Conservation (phyloP, 2,113 vertebrate species). For the Ia io region DNA sequence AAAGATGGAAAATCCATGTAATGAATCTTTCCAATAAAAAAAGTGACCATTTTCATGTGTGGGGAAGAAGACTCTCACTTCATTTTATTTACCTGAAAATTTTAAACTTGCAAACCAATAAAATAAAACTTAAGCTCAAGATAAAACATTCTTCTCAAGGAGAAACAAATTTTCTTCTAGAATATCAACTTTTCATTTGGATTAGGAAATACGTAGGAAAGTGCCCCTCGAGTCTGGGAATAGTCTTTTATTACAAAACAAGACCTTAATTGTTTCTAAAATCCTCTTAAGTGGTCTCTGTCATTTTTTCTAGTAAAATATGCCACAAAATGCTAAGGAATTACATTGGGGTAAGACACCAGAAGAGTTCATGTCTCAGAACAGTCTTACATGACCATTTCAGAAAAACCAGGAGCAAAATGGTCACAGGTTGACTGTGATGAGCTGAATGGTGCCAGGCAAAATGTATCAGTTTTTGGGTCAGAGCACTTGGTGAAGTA, state of each 20-base stretch:
- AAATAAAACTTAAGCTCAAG: constrained; percentile 42
- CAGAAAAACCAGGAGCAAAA: neutral
- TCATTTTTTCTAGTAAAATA: constrained; percentile 35
- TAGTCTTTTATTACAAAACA: constrained; percentile 35
- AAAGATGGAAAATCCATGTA: constrained; percentile 60
- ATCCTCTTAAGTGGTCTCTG: neutral
- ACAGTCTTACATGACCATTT: neutral
- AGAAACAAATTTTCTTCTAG: constrained; percentile 7
- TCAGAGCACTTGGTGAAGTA: neutral
- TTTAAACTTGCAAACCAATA: constrained; percentile 20
- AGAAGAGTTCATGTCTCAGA: neutral
- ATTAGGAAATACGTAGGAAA: constrained; percentile 43
- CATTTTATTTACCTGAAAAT: constrained; percentile 53
- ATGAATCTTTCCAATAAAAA: constrained; percentile 58
- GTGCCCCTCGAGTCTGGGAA: constrained; percentile 4
- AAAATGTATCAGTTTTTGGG: neutral
- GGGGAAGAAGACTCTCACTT: constrained; percentile 6
- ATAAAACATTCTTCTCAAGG: constrained; percentile 1
- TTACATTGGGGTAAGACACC: neutral
- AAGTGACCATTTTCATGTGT: neutral
- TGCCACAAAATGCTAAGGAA: neutral
- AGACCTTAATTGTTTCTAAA: constrained; percentile 33
- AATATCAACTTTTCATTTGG: neutral
- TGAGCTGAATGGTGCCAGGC: neutral
- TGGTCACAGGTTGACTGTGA: neutral